phyloP scores from a whole-genome alignment of 1,140 invertebrate genomes.

The Drosophila melanica region DNA sequence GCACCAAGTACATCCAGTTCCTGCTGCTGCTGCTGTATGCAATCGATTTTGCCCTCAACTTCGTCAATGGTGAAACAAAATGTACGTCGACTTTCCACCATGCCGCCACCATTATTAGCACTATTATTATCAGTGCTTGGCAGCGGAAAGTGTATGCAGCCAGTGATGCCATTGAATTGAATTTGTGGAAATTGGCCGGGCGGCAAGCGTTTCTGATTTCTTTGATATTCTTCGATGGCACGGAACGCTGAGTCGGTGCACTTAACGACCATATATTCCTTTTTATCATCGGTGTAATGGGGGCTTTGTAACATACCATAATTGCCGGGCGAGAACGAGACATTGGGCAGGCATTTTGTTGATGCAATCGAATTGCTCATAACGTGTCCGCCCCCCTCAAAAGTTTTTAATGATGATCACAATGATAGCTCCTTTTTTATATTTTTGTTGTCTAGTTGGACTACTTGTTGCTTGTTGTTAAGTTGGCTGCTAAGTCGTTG shows the following conservation, averaged over 20 bases:
- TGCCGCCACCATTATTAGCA: conserved; percentile 34
- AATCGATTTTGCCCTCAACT: conserved; percentile 90
- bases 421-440: conserved; percentile 20
- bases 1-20: conserved; percentile 92
- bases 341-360: conserved; percentile 95
- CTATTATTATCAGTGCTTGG: conserved; percentile 47
- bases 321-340: conserved; percentile 90
- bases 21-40: conserved; percentile 90
- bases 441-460: conserved; percentile 1
- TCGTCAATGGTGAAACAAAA: conserved; percentile 81
- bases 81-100: conserved; percentile 63
- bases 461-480: conserved; percentile 16
- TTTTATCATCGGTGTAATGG: conserved; percentile 91
- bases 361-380: conserved; percentile 85
- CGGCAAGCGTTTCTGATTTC: conserved; percentile 86
- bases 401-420: conserved; percentile 33
- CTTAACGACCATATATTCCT: conserved; percentile 96
- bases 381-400: conserved; percentile 72
- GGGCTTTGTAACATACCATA: conserved; percentile 96
- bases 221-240: conserved; percentile 95
- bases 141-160: conserved; percentile 81
- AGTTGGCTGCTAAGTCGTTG: conserved; percentile 20
- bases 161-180: conserved; percentile 73
- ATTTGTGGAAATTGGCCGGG: conserved; percentile 85
- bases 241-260: conserved; percentile 96